Base-by-base conservation (phyloP, 2,888 invertebrate species). In the Bugula neritina region DNA sequence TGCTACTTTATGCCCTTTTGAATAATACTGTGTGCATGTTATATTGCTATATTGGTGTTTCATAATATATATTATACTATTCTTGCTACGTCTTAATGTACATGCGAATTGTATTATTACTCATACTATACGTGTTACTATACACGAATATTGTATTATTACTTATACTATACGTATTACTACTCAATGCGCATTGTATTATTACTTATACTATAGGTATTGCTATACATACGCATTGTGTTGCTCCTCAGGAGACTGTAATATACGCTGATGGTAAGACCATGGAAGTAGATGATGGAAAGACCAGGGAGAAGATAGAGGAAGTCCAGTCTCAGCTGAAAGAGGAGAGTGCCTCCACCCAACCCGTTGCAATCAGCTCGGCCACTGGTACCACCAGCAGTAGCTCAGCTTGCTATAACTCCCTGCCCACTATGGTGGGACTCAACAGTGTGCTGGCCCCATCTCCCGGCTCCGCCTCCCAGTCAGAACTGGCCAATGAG, bases 251-350 rank as follows among this genome's bases (percentile, higher is more conserved):
- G 63, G 63, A 63, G n/a, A 63, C 63, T 31, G 63, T 63, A 10
- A 63, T 63, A 21, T 63, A 63, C 31, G 17, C 31, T 27, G 63
- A 63, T 27, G 63, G 63, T 63, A 63, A 63, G 31, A 63, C 63
- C 2, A 63, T 63, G 63, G 63, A 63, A n/a, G 63, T 63, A 34
- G 63, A 63, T 25, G 63, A 63, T 63, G 63, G 63, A 3, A 27
- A 63, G 31, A 63, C 63, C 2, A 63, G 31, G 63, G 31, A 63
- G 31, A 63, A 63, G 63, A 63, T 63, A 63, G 63, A 27, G 3
- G 29, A 63, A 10, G 31, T 63, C n/a, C 63, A 63, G 34, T 63
- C 63, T 29, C 63, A 63, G 13, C 21, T 63, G 10, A 63, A 63
- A n/a, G 63, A 63, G 5, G 63, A 63, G n/a, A 31, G 29, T 29